phyloP scores from a whole-genome alignment of 2,797 vertebrate genomes.

The Salarias fasciatus region DNA sequence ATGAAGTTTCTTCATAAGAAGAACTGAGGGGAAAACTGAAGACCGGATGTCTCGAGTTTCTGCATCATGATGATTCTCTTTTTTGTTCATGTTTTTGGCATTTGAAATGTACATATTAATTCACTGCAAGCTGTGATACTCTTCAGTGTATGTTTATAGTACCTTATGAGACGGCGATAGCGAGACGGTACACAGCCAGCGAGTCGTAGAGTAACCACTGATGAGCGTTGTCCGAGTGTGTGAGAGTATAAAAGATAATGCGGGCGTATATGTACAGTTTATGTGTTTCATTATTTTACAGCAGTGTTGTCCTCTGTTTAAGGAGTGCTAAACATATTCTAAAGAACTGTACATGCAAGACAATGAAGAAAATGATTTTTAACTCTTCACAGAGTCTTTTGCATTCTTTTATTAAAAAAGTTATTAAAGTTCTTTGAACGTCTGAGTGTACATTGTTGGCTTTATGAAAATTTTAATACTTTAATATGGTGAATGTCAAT shows the following conservation, averaged over 20 bases:
- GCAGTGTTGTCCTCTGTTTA: constrained; percentile 72
- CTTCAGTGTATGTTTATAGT: constrained; percentile 84
- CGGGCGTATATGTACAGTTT: constrained; percentile 77
- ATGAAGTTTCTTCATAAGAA: constrained; percentile 99
- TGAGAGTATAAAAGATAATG: constrained; percentile 60
- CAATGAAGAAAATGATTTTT: constrained; percentile 80
- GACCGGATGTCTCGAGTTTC: constrained; percentile 33
- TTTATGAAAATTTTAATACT: constrained; percentile 2
- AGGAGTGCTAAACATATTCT: constrained; percentile 61
- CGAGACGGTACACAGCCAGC: constrained; percentile 85
- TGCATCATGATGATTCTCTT: constrained; percentile 47
- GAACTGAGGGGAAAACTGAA: constrained; percentile 82
- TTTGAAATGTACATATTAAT: constrained; percentile 92
- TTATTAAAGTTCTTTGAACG: constrained; percentile 54
- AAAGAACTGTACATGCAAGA: constrained; percentile 80
- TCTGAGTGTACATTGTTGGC: constrained; percentile 22
- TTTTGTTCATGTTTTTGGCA: not conserved
- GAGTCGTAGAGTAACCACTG: constrained; percentile 90
- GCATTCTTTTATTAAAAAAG: constrained; percentile 73
- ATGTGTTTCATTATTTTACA: constrained; percentile 74
- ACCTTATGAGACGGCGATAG: constrained; percentile 84
- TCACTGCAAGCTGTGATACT: constrained; percentile 86
- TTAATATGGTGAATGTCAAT: not conserved
- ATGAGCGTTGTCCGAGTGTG: constrained; percentile 64
- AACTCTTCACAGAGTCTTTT: constrained; percentile 76